Percentiles rank a stretch among this genome's conserved stretches.
Conservation (phyloP, 2,888 invertebrate genomes). For the Listrodromus nycthemerus region DNA sequence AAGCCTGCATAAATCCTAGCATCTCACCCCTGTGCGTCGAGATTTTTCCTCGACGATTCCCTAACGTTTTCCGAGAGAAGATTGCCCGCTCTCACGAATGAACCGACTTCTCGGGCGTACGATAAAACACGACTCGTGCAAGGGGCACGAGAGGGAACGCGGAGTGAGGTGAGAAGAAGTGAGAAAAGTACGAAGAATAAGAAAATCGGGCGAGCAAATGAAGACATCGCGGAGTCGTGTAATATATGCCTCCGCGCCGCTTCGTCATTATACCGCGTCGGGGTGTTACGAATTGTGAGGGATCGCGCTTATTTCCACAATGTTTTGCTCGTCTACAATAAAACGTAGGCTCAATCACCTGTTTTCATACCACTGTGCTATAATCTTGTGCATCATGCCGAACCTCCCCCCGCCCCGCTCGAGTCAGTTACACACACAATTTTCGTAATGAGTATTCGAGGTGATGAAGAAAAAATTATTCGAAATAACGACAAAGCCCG, state of each 20-base stretch:
- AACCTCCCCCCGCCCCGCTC: neutral
- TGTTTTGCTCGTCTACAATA: constrained; percentile 47
- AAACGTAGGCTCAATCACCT: constrained; percentile 5
- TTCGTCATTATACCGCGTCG: constrained; percentile 54
- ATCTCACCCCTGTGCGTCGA: constrained; percentile 32
- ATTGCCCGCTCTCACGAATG: constrained; percentile 64
- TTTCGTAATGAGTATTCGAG: neutral
- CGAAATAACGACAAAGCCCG: neutral
- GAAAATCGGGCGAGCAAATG: constrained; percentile 51
- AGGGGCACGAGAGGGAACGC: constrained; percentile 26
- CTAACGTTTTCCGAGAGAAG: constrained; percentile 49
- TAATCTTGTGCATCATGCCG: neutral
- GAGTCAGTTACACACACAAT: constrained; percentile 1
- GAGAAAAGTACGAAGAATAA: constrained; percentile 35
- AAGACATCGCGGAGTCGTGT: constrained; percentile 52
- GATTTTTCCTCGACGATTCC: constrained; percentile 1
- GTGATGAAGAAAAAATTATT: neutral
- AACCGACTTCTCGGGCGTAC: constrained; percentile 38
- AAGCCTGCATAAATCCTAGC: constrained; percentile 16
- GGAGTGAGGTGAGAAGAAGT: constrained; percentile 55
- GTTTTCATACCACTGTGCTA: constrained; percentile 3
- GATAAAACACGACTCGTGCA: constrained; percentile 37
- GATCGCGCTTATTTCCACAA: constrained; percentile 22
- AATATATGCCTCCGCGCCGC: constrained; percentile 47
- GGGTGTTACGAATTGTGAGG: constrained; percentile 55